Percentiles rank a stretch among this genome's conserved stretches.
These are phyloP conservation scores for Chirona hameri DNA, from an alignment of 2,888 invertebrate genomes.

Conservation along the genomic window DNA sequence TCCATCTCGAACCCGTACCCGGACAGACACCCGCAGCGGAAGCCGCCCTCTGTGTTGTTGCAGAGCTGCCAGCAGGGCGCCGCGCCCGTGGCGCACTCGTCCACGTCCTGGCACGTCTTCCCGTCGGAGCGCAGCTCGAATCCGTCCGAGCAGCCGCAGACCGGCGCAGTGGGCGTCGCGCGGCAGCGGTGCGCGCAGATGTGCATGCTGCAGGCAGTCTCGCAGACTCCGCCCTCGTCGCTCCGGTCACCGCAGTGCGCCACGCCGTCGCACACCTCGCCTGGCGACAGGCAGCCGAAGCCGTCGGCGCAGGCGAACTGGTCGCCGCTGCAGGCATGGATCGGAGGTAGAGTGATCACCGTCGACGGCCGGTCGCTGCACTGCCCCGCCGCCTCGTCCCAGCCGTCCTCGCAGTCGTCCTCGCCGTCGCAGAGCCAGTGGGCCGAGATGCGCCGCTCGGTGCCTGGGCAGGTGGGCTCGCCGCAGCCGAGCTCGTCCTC, in stretches of 20 bases:
- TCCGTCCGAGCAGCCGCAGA: slow-evolving; percentile 8
- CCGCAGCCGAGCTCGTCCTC: slow-evolving; percentile 1
- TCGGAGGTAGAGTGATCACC: not conserved
- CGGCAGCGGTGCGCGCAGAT: slow-evolving; percentile 2
- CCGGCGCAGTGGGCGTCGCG: not conserved
- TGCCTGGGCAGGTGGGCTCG: not conserved
- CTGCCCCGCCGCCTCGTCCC: slow-evolving; percentile 38
- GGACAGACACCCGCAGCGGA: slow-evolving; percentile 41
- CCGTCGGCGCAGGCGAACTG: slow-evolving; percentile 27
- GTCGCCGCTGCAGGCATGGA: not conserved
- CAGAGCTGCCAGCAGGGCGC: slow-evolving; percentile 40
- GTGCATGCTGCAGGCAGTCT: not conserved
- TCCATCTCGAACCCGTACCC: slow-evolving; percentile 39
- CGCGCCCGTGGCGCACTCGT: slow-evolving; percentile 40
- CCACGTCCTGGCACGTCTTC: slow-evolving; percentile 28
- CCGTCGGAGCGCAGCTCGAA: not conserved
- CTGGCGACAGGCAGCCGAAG: not conserved
- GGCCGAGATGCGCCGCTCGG: not conserved
- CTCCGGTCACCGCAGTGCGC: slow-evolving; percentile 31
- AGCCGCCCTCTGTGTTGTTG: slow-evolving; percentile 39
- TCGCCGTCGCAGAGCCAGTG: slow-evolving; percentile 4
- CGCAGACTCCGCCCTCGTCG: slow-evolving; percentile 30
- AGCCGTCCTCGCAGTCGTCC: slow-evolving; percentile 42
- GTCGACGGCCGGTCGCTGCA: not conserved
- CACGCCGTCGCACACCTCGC: slow-evolving; percentile 26